These are phyloP conservation scores for Tetrax tetrax DNA, from an alignment of 2,113 vertebrate species.

Conservation along the genomic window DNA sequence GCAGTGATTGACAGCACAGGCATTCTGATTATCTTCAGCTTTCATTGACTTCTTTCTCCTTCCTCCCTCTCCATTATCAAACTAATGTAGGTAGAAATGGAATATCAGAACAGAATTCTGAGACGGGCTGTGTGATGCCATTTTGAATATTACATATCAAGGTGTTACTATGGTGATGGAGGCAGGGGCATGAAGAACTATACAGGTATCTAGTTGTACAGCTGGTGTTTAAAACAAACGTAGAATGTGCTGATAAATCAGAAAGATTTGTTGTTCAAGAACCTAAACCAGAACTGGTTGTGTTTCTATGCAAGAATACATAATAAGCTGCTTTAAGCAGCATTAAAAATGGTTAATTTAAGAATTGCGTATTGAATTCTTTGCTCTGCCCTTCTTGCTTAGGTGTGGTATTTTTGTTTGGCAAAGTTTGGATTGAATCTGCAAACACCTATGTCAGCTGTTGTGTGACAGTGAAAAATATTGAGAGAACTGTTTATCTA, in stretches of 20 bases:
- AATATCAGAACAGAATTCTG: neutral
- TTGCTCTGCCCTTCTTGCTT: neutral
- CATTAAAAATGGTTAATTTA: neutral
- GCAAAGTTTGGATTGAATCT: constrained; percentile 95
- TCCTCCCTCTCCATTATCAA: neutral
- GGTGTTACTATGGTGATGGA: constrained; percentile 28
- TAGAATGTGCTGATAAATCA: neutral
- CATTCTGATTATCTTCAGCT: constrained; percentile 13
- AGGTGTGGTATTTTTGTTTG: constrained; percentile 97
- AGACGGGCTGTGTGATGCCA: neutral
- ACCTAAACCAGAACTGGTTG: neutral
- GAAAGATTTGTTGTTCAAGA: neutral
- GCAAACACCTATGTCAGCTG: constrained; percentile 89
- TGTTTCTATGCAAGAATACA: neutral
- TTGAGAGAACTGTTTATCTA: constrained; percentile 92
- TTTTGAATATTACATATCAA: neutral
- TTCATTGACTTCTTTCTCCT: neutral
- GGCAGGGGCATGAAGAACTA: neutral
- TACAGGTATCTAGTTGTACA: neutral
- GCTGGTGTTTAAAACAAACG: neutral
- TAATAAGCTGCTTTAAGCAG: neutral
- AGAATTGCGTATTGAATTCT: neutral
- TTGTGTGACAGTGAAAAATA: constrained; percentile 92
- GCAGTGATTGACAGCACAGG: constrained; percentile 9
- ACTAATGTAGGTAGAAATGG: neutral